phyloP scores from a whole-genome alignment of 2,797 vertebrate species.

The Otolemur crassicaudatus region DNA sequence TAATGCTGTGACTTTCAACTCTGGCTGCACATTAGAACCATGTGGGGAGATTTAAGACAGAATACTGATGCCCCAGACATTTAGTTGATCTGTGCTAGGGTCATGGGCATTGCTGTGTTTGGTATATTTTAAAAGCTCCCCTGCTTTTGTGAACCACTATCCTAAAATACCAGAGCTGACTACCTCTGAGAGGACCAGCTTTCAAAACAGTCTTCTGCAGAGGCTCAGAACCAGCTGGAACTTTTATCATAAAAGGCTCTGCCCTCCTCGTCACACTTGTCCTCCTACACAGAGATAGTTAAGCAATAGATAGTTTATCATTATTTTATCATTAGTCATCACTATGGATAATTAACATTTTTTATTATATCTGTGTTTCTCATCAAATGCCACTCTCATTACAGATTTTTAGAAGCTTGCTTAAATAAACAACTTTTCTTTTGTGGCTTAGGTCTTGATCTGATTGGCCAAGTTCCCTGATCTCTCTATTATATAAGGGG shows the following conservation, averaged over 20 bases:
- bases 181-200: neutral
- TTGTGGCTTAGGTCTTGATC: neutral
- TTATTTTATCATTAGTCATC: constrained; percentile 61
- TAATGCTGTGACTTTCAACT: neutral
- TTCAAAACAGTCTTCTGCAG: neutral
- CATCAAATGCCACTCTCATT: constrained; percentile 50
- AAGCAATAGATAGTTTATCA: constrained; percentile 45
- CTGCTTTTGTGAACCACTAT: neutral
- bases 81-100: neutral
- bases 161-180: neutral
- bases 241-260: neutral
- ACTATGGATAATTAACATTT: constrained; percentile 36
- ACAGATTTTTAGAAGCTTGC: constrained; percentile 24
- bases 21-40: neutral
- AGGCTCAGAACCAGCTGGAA: neutral
- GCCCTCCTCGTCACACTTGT: neutral
- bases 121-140: neutral
- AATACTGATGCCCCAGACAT: neutral
- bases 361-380: constrained; percentile 45
- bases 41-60: neutral
- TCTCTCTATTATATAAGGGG: neutral
- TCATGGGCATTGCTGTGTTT: neutral
- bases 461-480: neutral
- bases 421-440: constrained; percentile 30
- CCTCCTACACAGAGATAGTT: neutral